Evolutionary conservation across 2,888 invertebrate genomes (phyloP).

Genomic region (Lacanobia wlatinum): DNA sequence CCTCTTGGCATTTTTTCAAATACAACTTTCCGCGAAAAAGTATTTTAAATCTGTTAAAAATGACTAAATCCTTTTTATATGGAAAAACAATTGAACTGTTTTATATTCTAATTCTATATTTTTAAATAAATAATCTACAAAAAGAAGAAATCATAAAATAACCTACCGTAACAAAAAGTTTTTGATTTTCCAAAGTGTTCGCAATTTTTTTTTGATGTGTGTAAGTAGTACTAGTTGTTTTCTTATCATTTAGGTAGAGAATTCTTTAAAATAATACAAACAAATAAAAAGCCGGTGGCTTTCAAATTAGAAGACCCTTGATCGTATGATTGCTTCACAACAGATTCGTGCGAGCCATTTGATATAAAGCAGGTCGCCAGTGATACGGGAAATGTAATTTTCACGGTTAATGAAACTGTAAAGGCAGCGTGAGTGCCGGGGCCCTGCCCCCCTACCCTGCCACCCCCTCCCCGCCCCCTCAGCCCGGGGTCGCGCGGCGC

Average conservation of each 20-base stretch:
- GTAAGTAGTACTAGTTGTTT: neutral
- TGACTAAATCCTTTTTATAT: too few relatives aligned
- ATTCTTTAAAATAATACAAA: conserved; percentile 1
- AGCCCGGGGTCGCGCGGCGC: conserved; percentile 34
- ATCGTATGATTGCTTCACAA: conserved; percentile 53
- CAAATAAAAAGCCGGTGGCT: neutral
- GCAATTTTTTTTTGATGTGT: too few relatives aligned
- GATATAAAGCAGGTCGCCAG: conserved; percentile 62
- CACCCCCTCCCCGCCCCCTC: neutral
- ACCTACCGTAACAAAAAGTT: too few relatives aligned
- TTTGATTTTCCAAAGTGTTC: too few relatives aligned
- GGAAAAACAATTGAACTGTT: too few relatives aligned
- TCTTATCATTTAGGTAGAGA: neutral
- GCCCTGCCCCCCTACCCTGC: neutral
- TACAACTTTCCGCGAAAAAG: too few relatives aligned
- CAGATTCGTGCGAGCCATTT: conserved; percentile 63
- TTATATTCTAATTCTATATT: too few relatives aligned
- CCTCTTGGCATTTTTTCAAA: too few relatives aligned
- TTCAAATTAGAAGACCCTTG: conserved; percentile 17
- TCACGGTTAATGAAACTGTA: conserved; percentile 77
- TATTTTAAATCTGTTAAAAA: too few relatives aligned
- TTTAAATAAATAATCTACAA: too few relatives aligned
- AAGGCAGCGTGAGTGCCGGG: conserved; percentile 44
- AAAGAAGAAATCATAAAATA: too few relatives aligned
- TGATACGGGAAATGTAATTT: conserved; percentile 72